These are phyloP conservation scores for Sebastes hopkinsi DNA, from an alignment of 2,797 vertebrate species.

Conservation along the genomic window DNA sequence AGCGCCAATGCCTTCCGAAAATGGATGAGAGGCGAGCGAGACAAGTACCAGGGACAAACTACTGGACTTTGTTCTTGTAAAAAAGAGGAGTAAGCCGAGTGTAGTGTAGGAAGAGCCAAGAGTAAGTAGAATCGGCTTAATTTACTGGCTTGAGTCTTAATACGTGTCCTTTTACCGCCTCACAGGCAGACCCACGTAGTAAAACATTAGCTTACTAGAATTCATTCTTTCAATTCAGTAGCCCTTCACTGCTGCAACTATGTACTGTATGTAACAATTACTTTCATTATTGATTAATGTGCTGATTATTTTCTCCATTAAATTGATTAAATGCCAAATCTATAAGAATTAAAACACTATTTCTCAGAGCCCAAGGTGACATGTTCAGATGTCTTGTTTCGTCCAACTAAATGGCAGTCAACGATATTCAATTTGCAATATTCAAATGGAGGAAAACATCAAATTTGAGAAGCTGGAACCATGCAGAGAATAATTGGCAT, in stretches of 20 bases:
- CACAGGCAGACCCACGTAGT: conserved; percentile 15
- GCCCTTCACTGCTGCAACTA: neutral
- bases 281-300: neutral
- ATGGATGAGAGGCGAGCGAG: conserved; percentile 32
- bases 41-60: conserved; percentile 48
- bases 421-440: neutral
- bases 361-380: neutral
- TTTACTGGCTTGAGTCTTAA: conserved; percentile 35
- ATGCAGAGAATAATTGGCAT: neutral
- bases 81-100: conserved; percentile 8
- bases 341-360: neutral
- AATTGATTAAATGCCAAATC: neutral
- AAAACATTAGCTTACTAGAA: conserved; percentile 26
- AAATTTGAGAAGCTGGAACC: neutral
- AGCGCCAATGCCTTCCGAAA: conserved; percentile 35
- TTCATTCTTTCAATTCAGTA: conserved; percentile 21
- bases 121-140: conserved; percentile 42
- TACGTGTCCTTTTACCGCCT: neutral
- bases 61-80: conserved; percentile 25
- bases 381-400: neutral
- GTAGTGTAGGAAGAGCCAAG: conserved; percentile 32
- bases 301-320: neutral
- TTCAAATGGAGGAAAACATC: neutral
- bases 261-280: neutral
- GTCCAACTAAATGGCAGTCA: neutral